phyloP scores from a whole-genome alignment of 2,888 invertebrate species.

The Acrobasis suavella region DNA sequence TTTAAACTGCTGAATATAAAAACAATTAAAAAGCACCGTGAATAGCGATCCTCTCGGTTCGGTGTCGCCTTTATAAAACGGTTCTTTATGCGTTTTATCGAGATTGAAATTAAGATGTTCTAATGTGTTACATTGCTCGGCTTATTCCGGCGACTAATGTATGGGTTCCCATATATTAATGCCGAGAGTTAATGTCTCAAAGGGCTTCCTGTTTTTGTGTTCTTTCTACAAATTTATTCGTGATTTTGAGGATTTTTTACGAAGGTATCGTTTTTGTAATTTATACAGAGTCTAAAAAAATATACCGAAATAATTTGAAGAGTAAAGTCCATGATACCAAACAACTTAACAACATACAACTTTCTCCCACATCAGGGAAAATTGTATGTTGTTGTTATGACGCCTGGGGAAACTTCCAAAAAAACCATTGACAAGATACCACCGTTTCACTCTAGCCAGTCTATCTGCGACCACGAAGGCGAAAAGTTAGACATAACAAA shows the following conservation, averaged over 20 bases:
- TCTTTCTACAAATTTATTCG: slow-evolving; percentile 25
- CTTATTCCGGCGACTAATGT: slow-evolving; percentile 33
- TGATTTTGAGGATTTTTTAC: neutral
- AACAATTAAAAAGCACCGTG: slow-evolving; percentile 27
- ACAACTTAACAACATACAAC: too few relatives aligned
- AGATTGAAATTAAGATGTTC: slow-evolving; percentile 77
- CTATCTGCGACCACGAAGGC: too few relatives aligned
- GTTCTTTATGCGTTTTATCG: slow-evolving; percentile 70
- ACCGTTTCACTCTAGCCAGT: too few relatives aligned
- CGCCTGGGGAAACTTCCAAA: too few relatives aligned
- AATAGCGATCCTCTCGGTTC: slow-evolving; percentile 44
- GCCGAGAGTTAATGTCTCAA: slow-evolving; percentile 23
- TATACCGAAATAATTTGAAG: too few relatives aligned
- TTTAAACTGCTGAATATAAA: neutral
- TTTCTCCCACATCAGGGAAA: too few relatives aligned
- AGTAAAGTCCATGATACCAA: too few relatives aligned
- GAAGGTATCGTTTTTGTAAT: too few relatives aligned
- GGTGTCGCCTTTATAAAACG: slow-evolving; percentile 60
- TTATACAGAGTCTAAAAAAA: too few relatives aligned
- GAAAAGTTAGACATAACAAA: too few relatives aligned
- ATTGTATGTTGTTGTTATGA: too few relatives aligned
- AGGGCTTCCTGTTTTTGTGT: slow-evolving; percentile 40
- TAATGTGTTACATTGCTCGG: slow-evolving; percentile 54
- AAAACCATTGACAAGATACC: too few relatives aligned
- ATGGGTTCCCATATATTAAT: slow-evolving; percentile 36